These are phyloP conservation scores for Caenorhabditis angaria DNA, from an alignment of 2,888 invertebrate species.

Conservation along the genomic window DNA sequence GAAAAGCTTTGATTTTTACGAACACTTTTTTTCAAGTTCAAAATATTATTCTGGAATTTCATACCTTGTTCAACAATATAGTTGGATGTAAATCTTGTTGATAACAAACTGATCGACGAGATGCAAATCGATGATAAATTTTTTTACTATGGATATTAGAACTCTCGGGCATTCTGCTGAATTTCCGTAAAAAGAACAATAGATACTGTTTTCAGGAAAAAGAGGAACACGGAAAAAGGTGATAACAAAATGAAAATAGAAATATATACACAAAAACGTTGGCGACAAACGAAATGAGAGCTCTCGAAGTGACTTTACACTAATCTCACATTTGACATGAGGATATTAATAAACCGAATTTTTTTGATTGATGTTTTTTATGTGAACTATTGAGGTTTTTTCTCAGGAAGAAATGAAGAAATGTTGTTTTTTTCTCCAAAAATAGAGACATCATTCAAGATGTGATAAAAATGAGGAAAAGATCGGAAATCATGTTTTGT, in stretches of 20 bases:
- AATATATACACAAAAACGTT: constrained; percentile 9
- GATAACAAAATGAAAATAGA: background rate
- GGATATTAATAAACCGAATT: constrained; percentile 32
- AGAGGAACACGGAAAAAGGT: background rate
- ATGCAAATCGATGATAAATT: constrained; percentile 38
- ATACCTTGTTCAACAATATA: constrained; percentile 28
- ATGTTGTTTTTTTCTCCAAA: too few relatives aligned
- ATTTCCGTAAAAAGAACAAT: too few relatives aligned
- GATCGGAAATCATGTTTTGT: background rate
- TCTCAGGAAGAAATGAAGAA: background rate
- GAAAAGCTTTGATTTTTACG: too few relatives aligned
- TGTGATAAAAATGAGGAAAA: too few relatives aligned
- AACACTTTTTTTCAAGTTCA: background rate
- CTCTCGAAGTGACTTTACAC: constrained; percentile 34
- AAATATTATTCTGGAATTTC: background rate
- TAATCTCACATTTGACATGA: constrained; percentile 16
- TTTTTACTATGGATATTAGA: constrained; percentile 49
- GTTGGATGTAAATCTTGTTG: constrained; percentile 23
- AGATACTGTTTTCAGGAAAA: too few relatives aligned
- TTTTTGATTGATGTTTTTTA: background rate
- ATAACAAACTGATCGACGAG: constrained; percentile 22
- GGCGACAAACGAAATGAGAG: background rate
- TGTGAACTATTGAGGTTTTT: background rate
- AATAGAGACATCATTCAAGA: too few relatives aligned
- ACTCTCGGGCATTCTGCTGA: constrained; percentile 22